Conservation (phyloP, 2,797 vertebrate genomes). For the Amblyraja radiata region DNA sequence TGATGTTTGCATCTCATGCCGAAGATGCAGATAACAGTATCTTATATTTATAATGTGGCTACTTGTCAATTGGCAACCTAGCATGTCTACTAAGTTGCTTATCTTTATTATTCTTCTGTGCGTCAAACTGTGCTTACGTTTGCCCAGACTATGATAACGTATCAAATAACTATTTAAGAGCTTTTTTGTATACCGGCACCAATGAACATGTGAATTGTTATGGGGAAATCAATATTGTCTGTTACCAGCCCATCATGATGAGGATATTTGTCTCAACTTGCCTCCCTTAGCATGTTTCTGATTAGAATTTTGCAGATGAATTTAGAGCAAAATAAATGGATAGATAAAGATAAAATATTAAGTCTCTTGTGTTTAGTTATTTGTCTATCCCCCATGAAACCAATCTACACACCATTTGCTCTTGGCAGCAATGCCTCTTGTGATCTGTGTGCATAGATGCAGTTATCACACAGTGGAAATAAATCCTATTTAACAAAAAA, state of each 20-base stretch:
- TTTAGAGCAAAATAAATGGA: background rate
- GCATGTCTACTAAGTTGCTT: slow-evolving; percentile 22
- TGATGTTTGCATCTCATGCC: background rate
- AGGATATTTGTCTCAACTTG: slow-evolving; percentile 26
- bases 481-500: background rate
- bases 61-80: background rate
- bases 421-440: background rate
- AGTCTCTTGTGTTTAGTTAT: background rate
- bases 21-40: background rate
- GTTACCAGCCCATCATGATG: background rate
- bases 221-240: background rate
- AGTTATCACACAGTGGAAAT: background rate
- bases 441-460: background rate
- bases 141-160: background rate
- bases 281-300: background rate
- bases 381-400: background rate
- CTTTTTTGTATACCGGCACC: background rate
- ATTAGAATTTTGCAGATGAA: background rate
- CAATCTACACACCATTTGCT: background rate
- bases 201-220: background rate
- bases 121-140: slow-evolving; percentile 3
- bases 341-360: background rate
- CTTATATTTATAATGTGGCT: slow-evolving; percentile 21
- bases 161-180: slow-evolving; percentile 15
- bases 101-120: slow-evolving; percentile 32